Percentiles rank a stretch among this genome's conserved stretches.
phyloP scores from a whole-genome alignment of 1,140 invertebrate genomes.

The Philaenus spumarius region DNA sequence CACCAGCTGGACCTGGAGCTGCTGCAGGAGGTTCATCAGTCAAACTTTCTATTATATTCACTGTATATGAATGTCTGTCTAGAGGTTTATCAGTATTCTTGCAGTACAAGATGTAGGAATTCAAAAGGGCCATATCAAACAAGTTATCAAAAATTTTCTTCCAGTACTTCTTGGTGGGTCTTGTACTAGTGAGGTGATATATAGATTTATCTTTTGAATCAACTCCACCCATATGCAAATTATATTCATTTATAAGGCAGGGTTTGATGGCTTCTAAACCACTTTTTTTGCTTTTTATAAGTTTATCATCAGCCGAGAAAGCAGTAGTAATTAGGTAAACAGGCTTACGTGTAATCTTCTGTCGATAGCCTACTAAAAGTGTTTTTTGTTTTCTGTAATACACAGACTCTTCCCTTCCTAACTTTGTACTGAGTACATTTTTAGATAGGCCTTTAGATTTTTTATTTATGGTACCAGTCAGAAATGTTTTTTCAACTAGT shows the following conservation, averaged over 20 bases:
- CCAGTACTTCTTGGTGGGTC: constrained; percentile 6
- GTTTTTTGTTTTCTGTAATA: background rate
- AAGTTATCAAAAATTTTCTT: constrained; percentile 1
- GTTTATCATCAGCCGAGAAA: background rate
- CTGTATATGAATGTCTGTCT: background rate
- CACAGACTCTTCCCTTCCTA: background rate
- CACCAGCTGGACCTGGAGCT: background rate
- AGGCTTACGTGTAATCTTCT: background rate
- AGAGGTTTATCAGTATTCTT: constrained; percentile 11
- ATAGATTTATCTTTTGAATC: constrained; percentile 6
- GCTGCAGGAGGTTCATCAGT: background rate
- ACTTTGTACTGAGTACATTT: background rate
- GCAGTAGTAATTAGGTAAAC: background rate
- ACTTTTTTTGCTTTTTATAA: constrained; percentile 6
- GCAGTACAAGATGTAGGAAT: background rate
- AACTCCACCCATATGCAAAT: background rate
- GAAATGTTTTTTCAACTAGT: background rate
- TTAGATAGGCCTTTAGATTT: background rate
- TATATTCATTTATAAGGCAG: constrained; percentile 1
- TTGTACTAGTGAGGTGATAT: background rate
- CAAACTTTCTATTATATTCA: background rate
- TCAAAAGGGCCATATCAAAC: background rate
- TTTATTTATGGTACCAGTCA: constrained; percentile 7
- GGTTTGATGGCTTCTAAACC: background rate
- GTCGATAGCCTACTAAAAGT: background rate